Evolutionary conservation across 2,888 invertebrate genomes (phyloP), one percentile per base, ranked within the genome.

Genomic region (Ornithoptera alexandrae): DNA sequence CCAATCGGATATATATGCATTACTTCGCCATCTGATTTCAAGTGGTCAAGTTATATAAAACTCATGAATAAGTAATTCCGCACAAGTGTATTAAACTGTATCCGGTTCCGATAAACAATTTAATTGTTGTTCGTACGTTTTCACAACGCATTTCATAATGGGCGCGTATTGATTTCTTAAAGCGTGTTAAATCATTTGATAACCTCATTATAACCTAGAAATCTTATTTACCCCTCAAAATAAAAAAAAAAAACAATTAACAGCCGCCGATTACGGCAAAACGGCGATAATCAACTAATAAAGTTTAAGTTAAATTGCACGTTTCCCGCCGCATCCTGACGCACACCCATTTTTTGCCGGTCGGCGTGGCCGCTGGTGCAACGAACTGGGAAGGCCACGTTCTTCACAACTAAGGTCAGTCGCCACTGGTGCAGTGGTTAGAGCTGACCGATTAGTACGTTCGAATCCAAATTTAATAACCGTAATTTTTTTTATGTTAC

Each of bases 331-430:
- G 39, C 50, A 65, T 69, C 65, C 69, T 22, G 65, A 24, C 61
- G 57, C 65, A 69, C 69, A 65, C 69, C 69, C 69, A 65, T 62
- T 65, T 56, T 69, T 53, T 53, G 59, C 64, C 69, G 39, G 39
- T 65, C 65, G 69, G 69, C 69, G 69, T 69, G 69, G 69, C 61
- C 46, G 61, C 3, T 22, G 57, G 69, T 42, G 69, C 65, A 69
- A 61, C 22, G 69, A 4, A 65, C 69, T 46, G 39, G 62, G 57
- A 62, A 69, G 69, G 69, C 46, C 65, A 50, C 8, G 3, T 53
- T 60, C n/a, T 50, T 56, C 24, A 46, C n/a, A 56, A 56, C 6
- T 10, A 10, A 67, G 53, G 53, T 53, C 17, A 53, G 53, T 18
- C 17, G 6, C 15, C n/a, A 6, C 15, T 17, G 1, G 53, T 6